These are phyloP conservation scores for Chrysomallon squamiferum DNA, from an alignment of 1,140 invertebrate species.

Conservation along the genomic window DNA sequence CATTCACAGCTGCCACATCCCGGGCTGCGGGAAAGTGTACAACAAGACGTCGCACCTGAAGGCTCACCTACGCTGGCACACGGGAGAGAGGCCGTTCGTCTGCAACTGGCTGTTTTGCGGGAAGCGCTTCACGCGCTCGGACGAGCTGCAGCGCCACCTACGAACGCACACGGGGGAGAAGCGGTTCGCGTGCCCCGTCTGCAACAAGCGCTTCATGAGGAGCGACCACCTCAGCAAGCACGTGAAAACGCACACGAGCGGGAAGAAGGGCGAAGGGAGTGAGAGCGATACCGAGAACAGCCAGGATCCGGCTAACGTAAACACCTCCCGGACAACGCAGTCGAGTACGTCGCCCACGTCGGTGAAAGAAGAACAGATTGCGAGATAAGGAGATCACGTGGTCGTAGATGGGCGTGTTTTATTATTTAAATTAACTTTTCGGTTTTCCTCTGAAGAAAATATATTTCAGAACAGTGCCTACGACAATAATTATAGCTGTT, in stretches of 20 bases:
- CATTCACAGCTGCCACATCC: conserved; percentile 98
- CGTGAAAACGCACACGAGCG: conserved; percentile 54
- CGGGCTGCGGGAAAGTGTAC: conserved; percentile 97
- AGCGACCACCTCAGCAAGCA: conserved; percentile 67
- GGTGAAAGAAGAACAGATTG: background rate
- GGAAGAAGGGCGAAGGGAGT: conserved; percentile 33
- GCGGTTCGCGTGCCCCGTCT: conserved; percentile 87
- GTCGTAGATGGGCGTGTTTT: no score
- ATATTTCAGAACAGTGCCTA: no score
- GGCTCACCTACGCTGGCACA: conserved; percentile 74
- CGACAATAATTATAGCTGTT: no score
- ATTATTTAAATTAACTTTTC: no score
- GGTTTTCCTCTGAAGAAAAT: no score
- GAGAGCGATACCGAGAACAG: conserved; percentile 45
- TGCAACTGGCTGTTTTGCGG: conserved; percentile 91
- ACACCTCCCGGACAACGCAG: conserved; percentile 4
- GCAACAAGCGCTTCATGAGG: conserved; percentile 91
- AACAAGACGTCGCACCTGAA: conserved; percentile 81
- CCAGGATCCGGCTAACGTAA: conserved; percentile 14
- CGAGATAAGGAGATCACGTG: background rate
- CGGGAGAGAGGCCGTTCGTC: conserved; percentile 62
- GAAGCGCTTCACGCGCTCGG: conserved; percentile 89
- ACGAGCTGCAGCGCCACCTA: conserved; percentile 89
- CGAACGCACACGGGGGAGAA: conserved; percentile 95
- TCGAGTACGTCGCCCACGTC: background rate